Evolutionary conservation across 2,888 invertebrate genomes (phyloP).

Genomic region (Seladonia tumulorum): DNA sequence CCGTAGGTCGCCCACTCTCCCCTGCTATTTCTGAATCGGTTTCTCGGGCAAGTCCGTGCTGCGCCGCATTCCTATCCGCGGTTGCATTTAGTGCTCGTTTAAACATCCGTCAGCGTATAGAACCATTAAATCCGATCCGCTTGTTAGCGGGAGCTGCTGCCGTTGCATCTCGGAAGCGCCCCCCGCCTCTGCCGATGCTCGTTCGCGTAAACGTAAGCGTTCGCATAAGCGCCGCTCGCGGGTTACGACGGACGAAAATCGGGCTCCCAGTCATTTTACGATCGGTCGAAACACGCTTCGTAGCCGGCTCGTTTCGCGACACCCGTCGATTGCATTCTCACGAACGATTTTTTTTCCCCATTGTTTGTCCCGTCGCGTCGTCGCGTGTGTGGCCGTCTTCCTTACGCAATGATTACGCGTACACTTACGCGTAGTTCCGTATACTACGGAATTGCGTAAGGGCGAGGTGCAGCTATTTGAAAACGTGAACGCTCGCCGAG

Average conservation of each 20-base stretch:
- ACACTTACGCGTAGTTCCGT: not conserved
- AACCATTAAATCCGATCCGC: slow-evolving; percentile 71
- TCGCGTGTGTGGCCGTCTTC: not conserved
- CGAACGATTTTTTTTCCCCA: not conserved
- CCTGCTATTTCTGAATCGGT: not conserved
- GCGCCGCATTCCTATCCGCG: slow-evolving; percentile 38
- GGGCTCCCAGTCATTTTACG: not conserved
- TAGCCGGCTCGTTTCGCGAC: not conserved
- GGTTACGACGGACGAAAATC: not conserved
- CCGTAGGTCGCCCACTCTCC: not conserved
- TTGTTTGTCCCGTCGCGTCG: not conserved
- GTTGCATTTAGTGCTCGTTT: slow-evolving; percentile 63
- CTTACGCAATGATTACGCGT: not conserved
- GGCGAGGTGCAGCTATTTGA: not conserved
- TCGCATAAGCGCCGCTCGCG: not conserved
- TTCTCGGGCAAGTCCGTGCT: slow-evolving; percentile 26
- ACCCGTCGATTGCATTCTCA: not conserved
- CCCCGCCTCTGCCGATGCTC: not conserved
- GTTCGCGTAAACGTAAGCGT: slow-evolving; percentile 20
- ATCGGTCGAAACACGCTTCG: not conserved
- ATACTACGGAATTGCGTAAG: not conserved
- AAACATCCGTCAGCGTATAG: slow-evolving; percentile 69
- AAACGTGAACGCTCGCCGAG: not conserved
- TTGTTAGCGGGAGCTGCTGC: slow-evolving; percentile 64
- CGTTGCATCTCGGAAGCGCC: slow-evolving; percentile 37